Evolutionary conservation across 2,113 vertebrate genomes (phyloP).

Genomic region (Centropus unirufus): DNA sequence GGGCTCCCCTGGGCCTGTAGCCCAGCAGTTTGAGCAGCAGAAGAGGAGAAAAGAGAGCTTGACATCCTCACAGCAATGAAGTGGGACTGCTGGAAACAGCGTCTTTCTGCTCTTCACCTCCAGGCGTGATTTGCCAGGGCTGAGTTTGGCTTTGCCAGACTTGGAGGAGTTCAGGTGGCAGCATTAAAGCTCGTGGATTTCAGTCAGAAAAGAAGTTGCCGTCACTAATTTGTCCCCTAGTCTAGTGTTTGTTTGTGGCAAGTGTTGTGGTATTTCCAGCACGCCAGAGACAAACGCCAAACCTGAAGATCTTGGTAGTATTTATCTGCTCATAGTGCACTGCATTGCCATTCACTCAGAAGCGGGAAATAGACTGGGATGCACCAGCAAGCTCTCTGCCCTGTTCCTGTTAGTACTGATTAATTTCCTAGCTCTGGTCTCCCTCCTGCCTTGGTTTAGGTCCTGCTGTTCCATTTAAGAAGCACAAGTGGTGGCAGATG

Average conservation of each 20-base stretch:
- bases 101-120: not conserved
- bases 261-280: not conserved
- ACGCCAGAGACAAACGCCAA: not conserved
- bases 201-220: not conserved
- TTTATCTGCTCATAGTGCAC: not conserved
- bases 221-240: not conserved
- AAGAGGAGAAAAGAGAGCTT: not conserved
- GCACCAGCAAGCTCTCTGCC: not conserved
- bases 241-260: not conserved
- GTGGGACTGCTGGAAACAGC: not conserved
- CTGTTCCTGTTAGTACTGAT: not conserved
- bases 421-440: not conserved
- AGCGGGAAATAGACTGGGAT: not conserved
- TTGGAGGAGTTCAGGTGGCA: not conserved
- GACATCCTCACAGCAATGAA: fast-evolving
- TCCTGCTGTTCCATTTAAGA: not conserved
- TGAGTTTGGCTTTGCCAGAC: not conserved
- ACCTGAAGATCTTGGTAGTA: not conserved
- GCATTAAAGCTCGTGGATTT: not conserved
- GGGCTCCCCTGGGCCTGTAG: not conserved
- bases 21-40: not conserved
- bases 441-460: not conserved
- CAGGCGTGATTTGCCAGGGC: not conserved
- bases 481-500: not conserved
- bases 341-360: not conserved